phyloP scores from a whole-genome alignment of 2,888 invertebrate genomes.

The Smittia sp. region DNA sequence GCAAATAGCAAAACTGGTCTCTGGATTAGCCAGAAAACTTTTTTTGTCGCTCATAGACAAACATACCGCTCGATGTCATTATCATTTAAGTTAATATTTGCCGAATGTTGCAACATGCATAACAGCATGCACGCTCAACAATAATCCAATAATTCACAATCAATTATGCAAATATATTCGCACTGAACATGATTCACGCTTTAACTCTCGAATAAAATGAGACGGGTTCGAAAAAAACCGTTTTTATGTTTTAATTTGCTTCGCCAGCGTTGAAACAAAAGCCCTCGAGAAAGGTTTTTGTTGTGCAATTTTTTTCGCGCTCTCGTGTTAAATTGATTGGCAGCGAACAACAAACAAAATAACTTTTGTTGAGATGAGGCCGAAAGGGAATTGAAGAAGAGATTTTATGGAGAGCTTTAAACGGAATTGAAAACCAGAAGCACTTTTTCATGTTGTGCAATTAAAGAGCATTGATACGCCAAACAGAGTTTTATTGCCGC shows the following conservation, averaged over 20 bases:
- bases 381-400: background rate
- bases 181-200: background rate
- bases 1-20: too few relatives aligned
- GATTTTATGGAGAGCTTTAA: background rate
- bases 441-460: background rate
- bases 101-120: background rate
- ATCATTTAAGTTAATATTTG: background rate
- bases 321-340: slow-evolving; percentile 17
- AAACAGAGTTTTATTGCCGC: too few relatives aligned
- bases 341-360: slow-evolving; percentile 10
- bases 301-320: background rate
- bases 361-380: background rate
- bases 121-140: background rate
- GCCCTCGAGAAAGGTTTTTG: slow-evolving; percentile 5
- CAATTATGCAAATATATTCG: slow-evolving; percentile 13
- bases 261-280: background rate
- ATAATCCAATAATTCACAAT: slow-evolving; percentile 15
- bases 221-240: background rate
- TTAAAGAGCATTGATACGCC: too few relatives aligned
- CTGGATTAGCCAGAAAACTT: too few relatives aligned
- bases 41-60: too few relatives aligned
- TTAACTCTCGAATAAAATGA: background rate
- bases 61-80: slow-evolving; percentile 7
- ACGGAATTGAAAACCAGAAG: background rate
- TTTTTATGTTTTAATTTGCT: background rate